Conservation (phyloP, 2,113 vertebrate genomes). For the Chaenogobius annularis region DNA sequence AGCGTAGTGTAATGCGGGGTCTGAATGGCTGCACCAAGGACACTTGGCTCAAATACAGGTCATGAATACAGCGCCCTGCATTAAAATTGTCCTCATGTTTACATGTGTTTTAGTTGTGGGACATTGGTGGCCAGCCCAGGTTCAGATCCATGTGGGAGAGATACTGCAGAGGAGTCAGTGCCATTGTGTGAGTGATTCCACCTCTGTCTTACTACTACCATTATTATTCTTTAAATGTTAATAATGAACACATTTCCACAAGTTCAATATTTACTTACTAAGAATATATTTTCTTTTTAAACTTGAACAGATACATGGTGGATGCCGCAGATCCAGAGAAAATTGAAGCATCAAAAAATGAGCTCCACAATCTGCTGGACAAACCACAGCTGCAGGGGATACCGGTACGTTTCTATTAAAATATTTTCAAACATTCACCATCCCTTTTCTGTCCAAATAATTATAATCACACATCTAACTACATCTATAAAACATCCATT, state of each 20-base stretch:
- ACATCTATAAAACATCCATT: not conserved
- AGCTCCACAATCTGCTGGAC: slow-evolving; percentile 98
- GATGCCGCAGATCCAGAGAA: slow-evolving; percentile 97
- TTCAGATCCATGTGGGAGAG: slow-evolving; percentile 99
- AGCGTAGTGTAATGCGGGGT: not conserved
- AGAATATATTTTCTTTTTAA: not conserved
- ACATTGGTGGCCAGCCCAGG: slow-evolving; percentile 97
- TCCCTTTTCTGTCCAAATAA: no score
- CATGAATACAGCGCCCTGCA: not conserved
- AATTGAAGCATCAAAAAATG: slow-evolving; percentile 96
- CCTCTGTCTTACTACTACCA: not conserved
- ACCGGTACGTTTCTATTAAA: slow-evolving; percentile 83
- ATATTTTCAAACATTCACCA: not conserved
- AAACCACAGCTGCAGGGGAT: slow-evolving; percentile 99
- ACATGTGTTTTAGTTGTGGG: slow-evolving; percentile 86
- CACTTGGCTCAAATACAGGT: not conserved
- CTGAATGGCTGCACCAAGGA: not conserved
- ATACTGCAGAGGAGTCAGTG: slow-evolving; percentile 96
- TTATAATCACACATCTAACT: no score
- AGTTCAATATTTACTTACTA: not conserved
- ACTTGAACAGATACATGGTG: slow-evolving; percentile 90
- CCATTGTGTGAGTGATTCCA: slow-evolving; percentile 89
- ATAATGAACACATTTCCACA: not conserved
- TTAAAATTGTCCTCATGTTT: slow-evolving; percentile 1
- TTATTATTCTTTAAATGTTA: not conserved